Base-by-base conservation (phyloP, 2,113 vertebrate species). In the Microcebus jonahi region DNA sequence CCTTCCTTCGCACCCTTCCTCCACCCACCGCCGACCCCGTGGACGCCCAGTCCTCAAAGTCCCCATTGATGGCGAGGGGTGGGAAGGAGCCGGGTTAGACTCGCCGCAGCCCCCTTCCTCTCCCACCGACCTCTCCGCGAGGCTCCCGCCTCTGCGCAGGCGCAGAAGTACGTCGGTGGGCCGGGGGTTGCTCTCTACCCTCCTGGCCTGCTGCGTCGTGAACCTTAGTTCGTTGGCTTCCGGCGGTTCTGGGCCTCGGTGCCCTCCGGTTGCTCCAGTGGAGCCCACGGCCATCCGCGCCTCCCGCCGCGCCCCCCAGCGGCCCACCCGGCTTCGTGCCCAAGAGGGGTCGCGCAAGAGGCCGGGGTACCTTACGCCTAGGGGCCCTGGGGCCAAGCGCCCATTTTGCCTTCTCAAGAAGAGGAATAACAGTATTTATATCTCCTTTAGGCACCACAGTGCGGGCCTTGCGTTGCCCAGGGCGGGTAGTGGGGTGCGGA, bases 201-300 rank as follows among this genome's bases (percentile, higher is more conserved):
- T 36, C 27, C 50, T 0, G 1, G 39, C 20, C 90, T 45, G 39
- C 4, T 45, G 39, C 4, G 10, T 20, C 12, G 15, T 13, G 61
- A 21, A 29, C 39, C 31, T 21, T 21, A 0, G 34, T 18, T 18
- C 5, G 29, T 42, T 0, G 10, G 55, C 55, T 9, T 9, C 8
- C 0, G 2, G 76, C 10, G n/a, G 23, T 36, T 50, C n/a, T 8
- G 6, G 6, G 25, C 59, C 55, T 70, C 23, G 1, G n/a, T 55
- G 10, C 55, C 21, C 2, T 2, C 48, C 2, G 65, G 61, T 11
- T 1, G 2, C 65, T 15, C 11, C 8, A 0, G 71, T 2, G 12
- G 29, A 31, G 3, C n/a, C 48, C 53, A 14, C 27, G 1, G 6
- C 53, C 2, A 29, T 80, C 18, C 0, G n/a, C 20, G 17, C 53